Conservation (phyloP, 2,888 invertebrate genomes). For the Nysson spinosus region DNA sequence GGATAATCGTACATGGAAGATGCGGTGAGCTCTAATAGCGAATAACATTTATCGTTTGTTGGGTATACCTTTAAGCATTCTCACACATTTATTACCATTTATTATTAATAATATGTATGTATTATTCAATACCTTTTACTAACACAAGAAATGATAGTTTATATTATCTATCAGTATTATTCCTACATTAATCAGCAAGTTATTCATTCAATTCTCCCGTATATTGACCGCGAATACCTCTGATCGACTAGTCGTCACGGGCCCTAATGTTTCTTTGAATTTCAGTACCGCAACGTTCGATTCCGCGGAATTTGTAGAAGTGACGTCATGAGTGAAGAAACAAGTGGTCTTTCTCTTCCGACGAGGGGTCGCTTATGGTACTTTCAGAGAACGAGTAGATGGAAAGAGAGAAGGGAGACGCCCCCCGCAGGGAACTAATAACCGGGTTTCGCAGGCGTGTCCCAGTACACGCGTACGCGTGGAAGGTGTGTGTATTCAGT, state of each 20-base stretch:
- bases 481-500: slow-evolving; percentile 33
- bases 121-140: no score
- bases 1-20: no score
- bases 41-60: no score
- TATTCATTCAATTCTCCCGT: no score
- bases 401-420: slow-evolving; percentile 30
- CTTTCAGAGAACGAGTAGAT: slow-evolving; percentile 29
- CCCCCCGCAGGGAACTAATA: slow-evolving; percentile 74
- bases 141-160: no score
- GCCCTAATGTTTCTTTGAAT: background rate
- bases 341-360: slow-evolving; percentile 34
- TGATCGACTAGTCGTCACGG: background rate
- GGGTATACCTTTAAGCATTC: no score
- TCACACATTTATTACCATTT: no score
- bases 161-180: no score
- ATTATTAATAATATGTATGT: no score
- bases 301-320: slow-evolving; percentile 27
- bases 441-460: slow-evolving; percentile 68
- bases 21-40: no score
- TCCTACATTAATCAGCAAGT: no score
- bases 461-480: slow-evolving; percentile 48
- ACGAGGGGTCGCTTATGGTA: slow-evolving; percentile 43
- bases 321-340: slow-evolving; percentile 55
- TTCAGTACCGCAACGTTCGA: background rate
- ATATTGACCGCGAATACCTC: background rate